phyloP scores from a whole-genome alignment of 37 sponge, comb jelly and placozoan genomes.

The Theonella swinhoei region DNA sequence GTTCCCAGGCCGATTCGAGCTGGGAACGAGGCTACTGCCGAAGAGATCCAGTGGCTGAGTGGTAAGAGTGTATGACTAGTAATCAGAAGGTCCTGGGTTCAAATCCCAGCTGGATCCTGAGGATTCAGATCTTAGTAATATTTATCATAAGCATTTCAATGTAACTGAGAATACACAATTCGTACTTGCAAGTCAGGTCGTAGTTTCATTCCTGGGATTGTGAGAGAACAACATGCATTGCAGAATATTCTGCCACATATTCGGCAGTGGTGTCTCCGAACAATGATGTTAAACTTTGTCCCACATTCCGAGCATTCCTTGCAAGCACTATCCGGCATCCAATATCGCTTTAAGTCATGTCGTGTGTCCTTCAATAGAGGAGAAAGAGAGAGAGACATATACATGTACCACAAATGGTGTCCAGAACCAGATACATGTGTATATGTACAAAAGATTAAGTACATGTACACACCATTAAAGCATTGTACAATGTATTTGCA shows the following conservation, averaged over 20 bases:
- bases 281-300: conserved; percentile 66
- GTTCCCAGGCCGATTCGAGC: too few species aligned
- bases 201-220: conserved; percentile 59
- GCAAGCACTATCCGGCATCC: conserved; percentile 94
- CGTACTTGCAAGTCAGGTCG: conserved; percentile 21
- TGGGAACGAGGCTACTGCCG: too few species aligned
- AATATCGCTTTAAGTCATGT: conserved; percentile 73
- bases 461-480: neutral
- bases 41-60: too few species aligned
- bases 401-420: neutral
- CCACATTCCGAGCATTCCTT: conserved; percentile 91
- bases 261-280: conserved; percentile 91
- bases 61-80: too few species aligned
- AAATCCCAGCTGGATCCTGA: too few species aligned
- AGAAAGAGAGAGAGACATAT: neutral
- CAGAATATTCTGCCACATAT: conserved; percentile 97
- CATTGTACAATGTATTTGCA: neutral
- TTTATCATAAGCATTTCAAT: too few species aligned
- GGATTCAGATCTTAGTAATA: too few species aligned
- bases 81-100: too few species aligned
- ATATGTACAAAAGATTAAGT: neutral
- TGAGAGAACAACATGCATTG: conserved; percentile 76
- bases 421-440: neutral
- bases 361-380: conserved; percentile 1
- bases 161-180: neutral